Evolutionary conservation across 2,888 invertebrate species (phyloP).

Genomic region (Sinelater perroti): DNA sequence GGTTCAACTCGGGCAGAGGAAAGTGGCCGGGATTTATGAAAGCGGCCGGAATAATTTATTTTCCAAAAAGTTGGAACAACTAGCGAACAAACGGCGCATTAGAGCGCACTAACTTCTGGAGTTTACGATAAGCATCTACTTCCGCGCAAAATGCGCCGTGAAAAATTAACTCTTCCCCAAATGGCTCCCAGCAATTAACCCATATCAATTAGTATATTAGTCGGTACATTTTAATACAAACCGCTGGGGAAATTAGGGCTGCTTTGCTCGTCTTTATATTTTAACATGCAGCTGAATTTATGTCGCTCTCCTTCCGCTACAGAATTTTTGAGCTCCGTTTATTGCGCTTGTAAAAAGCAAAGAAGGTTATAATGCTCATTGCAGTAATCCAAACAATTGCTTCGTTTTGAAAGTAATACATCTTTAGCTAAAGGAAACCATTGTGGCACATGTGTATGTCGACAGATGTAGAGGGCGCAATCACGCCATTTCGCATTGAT

Average conservation of each 20-base stretch:
- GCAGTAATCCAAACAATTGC: no score
- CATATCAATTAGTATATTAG: conserved; percentile 39
- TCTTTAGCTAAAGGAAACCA: no score
- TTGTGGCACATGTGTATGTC: no score
- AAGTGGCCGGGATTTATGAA: conserved; percentile 16
- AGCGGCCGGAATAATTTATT: conserved; percentile 9
- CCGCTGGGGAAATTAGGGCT: conserved; percentile 39
- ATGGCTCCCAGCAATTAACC: conserved; percentile 35
- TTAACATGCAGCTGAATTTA: conserved; percentile 14
- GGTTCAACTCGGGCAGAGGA: conserved; percentile 1
- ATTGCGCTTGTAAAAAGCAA: no score
- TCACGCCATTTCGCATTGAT: no score
- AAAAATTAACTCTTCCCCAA: conserved; percentile 20
- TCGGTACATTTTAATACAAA: conserved; percentile 36
- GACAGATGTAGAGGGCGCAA: no score
- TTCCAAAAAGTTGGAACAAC: conserved; percentile 7
- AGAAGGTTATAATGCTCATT: no score
- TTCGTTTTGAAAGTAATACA: no score
- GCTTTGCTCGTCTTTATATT: conserved; percentile 16
- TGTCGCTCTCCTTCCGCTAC: neutral
- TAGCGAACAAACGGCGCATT: conserved; percentile 9
- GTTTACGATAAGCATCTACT: conserved; percentile 14
- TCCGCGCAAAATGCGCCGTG: conserved; percentile 21
- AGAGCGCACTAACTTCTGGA: conserved; percentile 9
- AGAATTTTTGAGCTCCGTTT: no score